Evolutionary conservation across 2,113 vertebrate species (phyloP), one percentile per base, ranked within the genome.

Genomic region (Rhadina sibilatrix): DNA sequence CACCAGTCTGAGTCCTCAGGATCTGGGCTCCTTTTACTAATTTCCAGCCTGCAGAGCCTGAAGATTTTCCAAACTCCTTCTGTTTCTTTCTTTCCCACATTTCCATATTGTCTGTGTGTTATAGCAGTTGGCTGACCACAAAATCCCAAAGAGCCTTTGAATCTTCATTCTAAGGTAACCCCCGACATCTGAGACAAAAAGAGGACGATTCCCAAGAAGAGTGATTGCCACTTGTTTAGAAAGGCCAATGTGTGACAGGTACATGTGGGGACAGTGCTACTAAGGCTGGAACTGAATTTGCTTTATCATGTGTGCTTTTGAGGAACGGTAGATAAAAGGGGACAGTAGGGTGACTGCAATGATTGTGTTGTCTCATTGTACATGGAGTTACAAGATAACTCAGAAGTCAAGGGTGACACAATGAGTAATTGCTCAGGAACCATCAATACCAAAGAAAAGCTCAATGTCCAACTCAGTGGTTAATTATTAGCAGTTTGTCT

Each of bases 401-500:
- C 31, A 56, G 37, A 85, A 93, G 84, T 94, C 87, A 95, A 70
- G 35, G 75, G 31, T 88, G 69, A 96, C 50, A 94, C 17, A 61
- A 27, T 85, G 63, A 95, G 50, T 84, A 94, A 89, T 85, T 60
- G 38, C 77, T 71, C 35, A 64, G 71, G 35, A 91, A 56, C 15
- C 37, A 72, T 49, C 38, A 65, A 59, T 40, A 81, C 6, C 75
- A 92, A 53, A 83, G 42, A 46, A 68, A 61, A 18, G 95, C 93
- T 87, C 95, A 96, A 97, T 33, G 96, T 97, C 81, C 91, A 81
- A 14, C 33, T 90, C 10, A 40, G 40, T 63, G 47, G 97, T 97
- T 97, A 97, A 97, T 96, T 95, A 97, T 98, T 98, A 96, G 40
- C 42, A 11, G 31, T 78, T 78, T 59, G 14, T 49, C 70, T 90